Evolutionary conservation across 2,888 invertebrate genomes (phyloP).

Genomic region (Cloeon dipterum): DNA sequence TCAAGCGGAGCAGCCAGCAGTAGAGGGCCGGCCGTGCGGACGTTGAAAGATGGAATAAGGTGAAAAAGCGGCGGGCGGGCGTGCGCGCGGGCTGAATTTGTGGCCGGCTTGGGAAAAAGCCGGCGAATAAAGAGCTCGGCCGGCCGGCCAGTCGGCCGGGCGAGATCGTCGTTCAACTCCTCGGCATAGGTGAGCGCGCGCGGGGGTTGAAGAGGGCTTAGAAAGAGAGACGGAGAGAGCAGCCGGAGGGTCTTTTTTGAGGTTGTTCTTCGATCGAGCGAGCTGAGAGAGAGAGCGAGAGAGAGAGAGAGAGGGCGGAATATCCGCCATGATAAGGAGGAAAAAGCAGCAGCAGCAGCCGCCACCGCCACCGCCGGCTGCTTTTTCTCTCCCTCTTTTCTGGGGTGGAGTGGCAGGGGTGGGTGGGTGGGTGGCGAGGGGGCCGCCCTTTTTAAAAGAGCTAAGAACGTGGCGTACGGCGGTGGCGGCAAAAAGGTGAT

Average conservation of each 20-base stretch:
- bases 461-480: not conserved
- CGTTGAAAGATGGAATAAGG: not conserved
- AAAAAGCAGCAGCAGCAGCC: not conserved
- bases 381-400: conserved; percentile 1
- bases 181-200: no score
- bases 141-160: no score
- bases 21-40: no score
- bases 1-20: no score
- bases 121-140: no score
- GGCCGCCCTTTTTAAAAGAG: conserved; percentile 1
- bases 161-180: no score
- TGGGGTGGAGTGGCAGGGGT: not conserved
- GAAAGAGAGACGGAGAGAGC: not conserved
- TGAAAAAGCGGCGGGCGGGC: no score
- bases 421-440: not conserved
- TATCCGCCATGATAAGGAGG: conserved; percentile 1
- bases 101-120: not conserved
- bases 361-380: not conserved
- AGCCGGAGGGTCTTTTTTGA: not conserved
- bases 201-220: not conserved
- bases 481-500: not conserved
- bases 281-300: no score
- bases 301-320: not conserved
- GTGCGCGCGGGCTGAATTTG: not conserved
- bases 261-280: not conserved